phyloP scores from a whole-genome alignment of 2,888 invertebrate species.

The Lordiphosa andalusiaca region DNA sequence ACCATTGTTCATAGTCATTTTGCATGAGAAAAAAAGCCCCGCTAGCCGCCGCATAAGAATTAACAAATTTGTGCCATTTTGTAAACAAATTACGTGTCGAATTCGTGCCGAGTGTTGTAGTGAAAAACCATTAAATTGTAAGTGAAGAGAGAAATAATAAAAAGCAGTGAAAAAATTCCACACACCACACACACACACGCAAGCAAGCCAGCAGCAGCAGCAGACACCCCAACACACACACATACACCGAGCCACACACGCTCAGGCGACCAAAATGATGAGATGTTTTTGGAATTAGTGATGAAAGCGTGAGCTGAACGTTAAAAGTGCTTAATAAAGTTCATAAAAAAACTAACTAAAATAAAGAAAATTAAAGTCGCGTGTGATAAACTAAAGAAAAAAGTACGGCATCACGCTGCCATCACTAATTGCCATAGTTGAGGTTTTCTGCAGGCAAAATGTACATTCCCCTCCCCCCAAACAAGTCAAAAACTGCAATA shows the following conservation, averaged over 20 bases:
- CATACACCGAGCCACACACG: conserved; percentile 37
- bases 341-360: conserved; percentile 1
- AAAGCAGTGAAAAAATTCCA: conserved; percentile 74
- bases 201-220: conserved; percentile 7
- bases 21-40: conserved; percentile 58
- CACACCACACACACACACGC: conserved; percentile 66
- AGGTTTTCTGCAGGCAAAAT: too few relatives aligned
- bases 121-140: conserved; percentile 60
- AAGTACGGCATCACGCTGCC: conserved; percentile 6
- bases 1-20: conserved; percentile 75
- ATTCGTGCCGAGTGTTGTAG: conserved; percentile 60
- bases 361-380: conserved; percentile 31
- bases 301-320: conserved; percentile 23
- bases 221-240: conserved; percentile 31
- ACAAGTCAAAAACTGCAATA: conserved; percentile 31
- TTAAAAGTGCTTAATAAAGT: neutral
- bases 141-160: conserved; percentile 57
- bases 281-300: conserved; percentile 60
- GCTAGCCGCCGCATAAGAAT: conserved; percentile 58
- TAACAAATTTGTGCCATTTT: conserved; percentile 69
- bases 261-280: conserved; percentile 57
- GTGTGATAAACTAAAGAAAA: conserved; percentile 12
- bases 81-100: conserved; percentile 55
- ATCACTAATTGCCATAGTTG: conserved; percentile 16
- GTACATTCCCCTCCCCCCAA: conserved; percentile 32